Evolutionary conservation across 2,113 vertebrate genomes (phyloP).

Genomic region (Brachionichthys hirsutus): DNA sequence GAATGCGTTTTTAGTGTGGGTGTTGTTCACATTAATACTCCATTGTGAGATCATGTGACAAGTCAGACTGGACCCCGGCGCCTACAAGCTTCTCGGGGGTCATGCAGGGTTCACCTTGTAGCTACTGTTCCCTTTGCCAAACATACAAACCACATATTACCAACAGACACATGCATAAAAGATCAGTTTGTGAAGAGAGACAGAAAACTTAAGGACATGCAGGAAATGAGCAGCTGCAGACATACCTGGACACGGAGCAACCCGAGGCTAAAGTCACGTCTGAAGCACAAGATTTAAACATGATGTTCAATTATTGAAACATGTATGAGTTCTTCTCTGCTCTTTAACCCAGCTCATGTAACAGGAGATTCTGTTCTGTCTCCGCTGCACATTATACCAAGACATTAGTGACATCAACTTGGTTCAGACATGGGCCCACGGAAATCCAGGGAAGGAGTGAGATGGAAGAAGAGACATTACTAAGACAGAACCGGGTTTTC

Average conservation of each 20-base stretch:
- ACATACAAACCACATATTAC: conserved; percentile 28
- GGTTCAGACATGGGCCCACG: conserved; percentile 65
- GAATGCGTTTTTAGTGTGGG: conserved; percentile 18
- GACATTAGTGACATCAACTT: conserved; percentile 85
- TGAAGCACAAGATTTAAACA: background rate
- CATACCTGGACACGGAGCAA: no score
- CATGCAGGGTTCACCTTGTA: conserved; percentile 65
- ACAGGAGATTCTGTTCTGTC: conserved; percentile 79
- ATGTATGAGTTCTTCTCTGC: background rate
- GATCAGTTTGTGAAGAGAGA: conserved; percentile 6
- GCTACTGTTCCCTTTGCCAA: conserved; percentile 58
- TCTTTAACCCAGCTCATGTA: conserved; percentile 72
- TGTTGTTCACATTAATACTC: conserved; percentile 68
- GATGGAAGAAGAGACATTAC: conserved; percentile 41
- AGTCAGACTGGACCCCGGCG: conserved; percentile 73
- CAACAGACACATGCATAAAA: conserved; percentile 6
- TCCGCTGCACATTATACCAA: conserved; percentile 77
- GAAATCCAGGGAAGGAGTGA: conserved; percentile 27
- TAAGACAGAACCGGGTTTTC: conserved; percentile 71
- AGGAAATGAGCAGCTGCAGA: no score
- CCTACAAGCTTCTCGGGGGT: conserved; percentile 73
- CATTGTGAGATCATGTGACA: conserved; percentile 79
- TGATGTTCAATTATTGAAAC: conserved; percentile 4
- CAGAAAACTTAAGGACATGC: background rate
- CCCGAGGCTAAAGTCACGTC: no score